These are phyloP conservation scores for Rhagophthalmus giganteus DNA, from an alignment of 2,888 invertebrate genomes.

Conservation along the genomic window DNA sequence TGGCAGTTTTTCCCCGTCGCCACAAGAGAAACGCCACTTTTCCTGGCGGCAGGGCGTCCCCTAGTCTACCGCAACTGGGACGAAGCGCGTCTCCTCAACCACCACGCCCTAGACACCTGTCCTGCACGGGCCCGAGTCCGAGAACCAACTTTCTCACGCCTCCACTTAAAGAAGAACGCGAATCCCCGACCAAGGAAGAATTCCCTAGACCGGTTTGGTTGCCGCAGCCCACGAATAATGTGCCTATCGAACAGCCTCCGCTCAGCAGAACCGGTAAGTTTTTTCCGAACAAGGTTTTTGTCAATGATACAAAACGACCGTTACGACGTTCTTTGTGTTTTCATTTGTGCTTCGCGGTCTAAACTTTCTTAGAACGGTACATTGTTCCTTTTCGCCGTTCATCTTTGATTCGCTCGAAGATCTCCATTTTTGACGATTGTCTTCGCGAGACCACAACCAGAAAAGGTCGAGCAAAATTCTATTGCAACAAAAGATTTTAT, in stretches of 20 bases:
- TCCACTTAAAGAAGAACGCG: slow-evolving; percentile 51
- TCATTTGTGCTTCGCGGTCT: no score
- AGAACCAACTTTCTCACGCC: slow-evolving; percentile 53
- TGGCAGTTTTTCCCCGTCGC: slow-evolving; percentile 57
- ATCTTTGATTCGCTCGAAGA: no score
- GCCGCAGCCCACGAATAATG: slow-evolving; percentile 43
- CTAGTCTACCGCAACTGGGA: slow-evolving; percentile 53
- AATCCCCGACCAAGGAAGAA: slow-evolving; percentile 38
- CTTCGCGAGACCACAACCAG: no score
- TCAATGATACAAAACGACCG: no score
- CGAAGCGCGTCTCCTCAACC: slow-evolving; percentile 55
- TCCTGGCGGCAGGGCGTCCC: slow-evolving; percentile 54
- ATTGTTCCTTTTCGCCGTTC: no score
- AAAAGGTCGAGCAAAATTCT: no score
- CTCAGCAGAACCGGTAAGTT: slow-evolving; percentile 48
- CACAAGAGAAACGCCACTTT: slow-evolving; percentile 55
- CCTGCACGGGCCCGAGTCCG: slow-evolving; percentile 52
- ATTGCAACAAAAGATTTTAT: no score
- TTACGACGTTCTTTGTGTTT: no score
- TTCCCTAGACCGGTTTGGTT: slow-evolving; percentile 38
- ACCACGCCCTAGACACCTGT: slow-evolving; percentile 49
- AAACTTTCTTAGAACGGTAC: no score
- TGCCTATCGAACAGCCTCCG: slow-evolving; percentile 45
- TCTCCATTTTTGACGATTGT: no score
- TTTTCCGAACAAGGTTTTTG: no score